A percentile compares a stretch with the other conserved stretches of the same genome.
phyloP scores from a whole-genome alignment of 2,797 vertebrate genomes.

The Gobionotothen gibberifrons region DNA sequence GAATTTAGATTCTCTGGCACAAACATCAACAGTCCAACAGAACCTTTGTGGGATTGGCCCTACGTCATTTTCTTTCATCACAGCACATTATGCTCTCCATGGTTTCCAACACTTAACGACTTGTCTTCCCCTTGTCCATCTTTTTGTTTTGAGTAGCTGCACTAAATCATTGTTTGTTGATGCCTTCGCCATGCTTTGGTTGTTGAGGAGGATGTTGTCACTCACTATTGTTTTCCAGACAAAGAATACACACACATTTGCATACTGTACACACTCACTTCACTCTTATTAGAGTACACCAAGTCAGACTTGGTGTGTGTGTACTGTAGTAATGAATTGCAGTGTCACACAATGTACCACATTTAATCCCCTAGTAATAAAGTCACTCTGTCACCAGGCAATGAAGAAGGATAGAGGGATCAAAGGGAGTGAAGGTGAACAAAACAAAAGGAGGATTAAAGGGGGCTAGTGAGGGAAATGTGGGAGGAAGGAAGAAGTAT shows the following conservation, averaged over 20 bases:
- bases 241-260: slow-evolving; percentile 32
- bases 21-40: slow-evolving; percentile 25
- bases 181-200: slow-evolving; percentile 3
- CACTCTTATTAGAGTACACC: slow-evolving; percentile 2
- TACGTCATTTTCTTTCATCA: not conserved
- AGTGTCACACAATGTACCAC: slow-evolving; percentile 19
- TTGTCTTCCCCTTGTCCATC: not conserved
- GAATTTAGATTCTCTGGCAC: slow-evolving; percentile 49
- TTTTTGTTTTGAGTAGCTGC: slow-evolving; percentile 6
- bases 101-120: not conserved
- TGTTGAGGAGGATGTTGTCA: slow-evolving; percentile 31
- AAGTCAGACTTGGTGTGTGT: not conserved
- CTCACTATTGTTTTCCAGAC: slow-evolving; percentile 25
- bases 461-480: not conserved
- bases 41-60: slow-evolving; percentile 12
- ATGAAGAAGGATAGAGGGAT: slow-evolving; percentile 27
- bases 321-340: slow-evolving; percentile 39
- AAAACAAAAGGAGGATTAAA: slow-evolving; percentile 21
- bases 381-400: slow-evolving; percentile 29
- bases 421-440: slow-evolving; percentile 26
- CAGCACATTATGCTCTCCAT: slow-evolving; percentile 1
- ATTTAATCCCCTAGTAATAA: slow-evolving; percentile 53
- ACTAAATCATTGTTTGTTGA: slow-evolving; percentile 1
- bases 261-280: slow-evolving; percentile 22
- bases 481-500: not conserved